Percentiles rank a stretch among this genome's conserved stretches.
Conservation (phyloP, 2,113 vertebrate species). For the Sorex araneus region DNA sequence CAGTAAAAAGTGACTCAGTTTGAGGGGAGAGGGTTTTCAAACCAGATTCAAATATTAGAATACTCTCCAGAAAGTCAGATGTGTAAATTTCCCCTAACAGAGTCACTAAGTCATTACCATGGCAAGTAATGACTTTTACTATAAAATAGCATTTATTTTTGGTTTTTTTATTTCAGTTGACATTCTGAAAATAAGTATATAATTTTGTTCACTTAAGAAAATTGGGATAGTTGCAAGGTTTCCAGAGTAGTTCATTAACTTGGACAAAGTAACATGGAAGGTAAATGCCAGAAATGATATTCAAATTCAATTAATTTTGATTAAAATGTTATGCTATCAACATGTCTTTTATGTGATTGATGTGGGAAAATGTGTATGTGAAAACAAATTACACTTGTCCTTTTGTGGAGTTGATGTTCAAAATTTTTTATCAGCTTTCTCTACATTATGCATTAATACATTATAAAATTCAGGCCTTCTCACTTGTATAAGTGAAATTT, state of each 20-base stretch:
- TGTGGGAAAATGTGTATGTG: background rate
- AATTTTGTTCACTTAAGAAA: background rate
- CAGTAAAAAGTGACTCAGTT: background rate
- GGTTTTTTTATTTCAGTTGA: too few species aligned
- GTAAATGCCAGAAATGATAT: background rate
- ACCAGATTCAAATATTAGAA: background rate
- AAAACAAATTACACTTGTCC: background rate
- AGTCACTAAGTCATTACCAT: background rate
- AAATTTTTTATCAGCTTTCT: background rate
- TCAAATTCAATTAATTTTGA: slow-evolving; percentile 39
- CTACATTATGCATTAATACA: background rate
- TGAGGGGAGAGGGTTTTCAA: background rate
- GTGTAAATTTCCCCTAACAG: background rate
- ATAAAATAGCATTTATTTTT: slow-evolving; percentile 30
- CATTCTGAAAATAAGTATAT: background rate
- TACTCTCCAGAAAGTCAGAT: background rate
- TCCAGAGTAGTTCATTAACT: background rate
- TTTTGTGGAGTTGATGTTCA: background rate
- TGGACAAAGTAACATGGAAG: background rate
- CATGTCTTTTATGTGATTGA: background rate
- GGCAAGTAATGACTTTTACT: background rate
- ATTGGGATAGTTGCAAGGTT: background rate
- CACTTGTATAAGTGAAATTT: background rate
- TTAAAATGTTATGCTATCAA: background rate
- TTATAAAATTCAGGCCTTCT: slow-evolving; percentile 13